Evolutionary conservation across 2,113 vertebrate genomes (phyloP).

Genomic region (Eolophus roseicapilla): DNA sequence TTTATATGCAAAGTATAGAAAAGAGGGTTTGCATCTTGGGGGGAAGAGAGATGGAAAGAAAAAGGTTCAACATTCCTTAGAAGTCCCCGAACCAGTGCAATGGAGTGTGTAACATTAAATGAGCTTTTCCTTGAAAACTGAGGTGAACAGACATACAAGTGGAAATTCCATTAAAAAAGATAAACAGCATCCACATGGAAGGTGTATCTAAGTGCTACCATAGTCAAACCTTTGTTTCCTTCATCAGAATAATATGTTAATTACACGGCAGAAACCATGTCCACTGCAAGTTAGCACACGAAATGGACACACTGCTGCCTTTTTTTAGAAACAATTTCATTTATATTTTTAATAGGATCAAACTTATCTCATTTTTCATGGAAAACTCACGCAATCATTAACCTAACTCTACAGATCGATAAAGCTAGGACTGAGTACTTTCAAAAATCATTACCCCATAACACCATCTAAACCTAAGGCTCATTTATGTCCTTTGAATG

Average conservation of each 20-base stretch:
- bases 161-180: not conserved
- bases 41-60: not conserved
- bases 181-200: not conserved
- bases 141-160: not conserved
- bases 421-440: not conserved
- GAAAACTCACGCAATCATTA: not conserved
- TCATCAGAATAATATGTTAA: not conserved
- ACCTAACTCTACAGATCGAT: not conserved
- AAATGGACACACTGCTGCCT: not conserved
- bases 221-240: not conserved
- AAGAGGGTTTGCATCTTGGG: rapidly evolving
- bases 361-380: not conserved
- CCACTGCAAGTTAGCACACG: not conserved
- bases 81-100: not conserved
- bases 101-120: not conserved
- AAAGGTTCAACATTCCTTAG: not conserved
- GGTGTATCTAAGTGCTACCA: not conserved
- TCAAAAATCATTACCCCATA: not conserved
- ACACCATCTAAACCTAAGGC: not conserved
- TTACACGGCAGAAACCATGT: not conserved
- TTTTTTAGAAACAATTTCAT: not conserved
- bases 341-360: not conserved
- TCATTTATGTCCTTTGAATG: not conserved
- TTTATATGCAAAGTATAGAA: not conserved
- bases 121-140: not conserved